A percentile compares a stretch with the other conserved stretches of the same genome.
These are phyloP conservation scores for Acleris laterana DNA, from an alignment of 2,888 invertebrate species.

Conservation along the genomic window DNA sequence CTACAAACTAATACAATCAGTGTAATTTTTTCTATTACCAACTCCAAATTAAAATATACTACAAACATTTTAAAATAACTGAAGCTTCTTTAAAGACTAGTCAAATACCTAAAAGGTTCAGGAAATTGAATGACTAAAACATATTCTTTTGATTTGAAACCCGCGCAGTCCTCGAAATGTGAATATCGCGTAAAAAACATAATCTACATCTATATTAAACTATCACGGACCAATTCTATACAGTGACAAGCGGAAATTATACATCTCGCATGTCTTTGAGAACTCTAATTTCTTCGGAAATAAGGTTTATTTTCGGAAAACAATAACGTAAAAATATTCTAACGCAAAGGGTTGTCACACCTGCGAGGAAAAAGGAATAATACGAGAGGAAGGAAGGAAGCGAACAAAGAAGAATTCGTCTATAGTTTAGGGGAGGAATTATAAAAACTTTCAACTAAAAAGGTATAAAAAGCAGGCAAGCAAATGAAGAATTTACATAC, in stretches of 20 bases:
- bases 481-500: no score
- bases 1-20: no score
- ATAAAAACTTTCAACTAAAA: neutral
- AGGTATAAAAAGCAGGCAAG: no score
- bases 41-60: no score
- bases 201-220: constrained; percentile 53
- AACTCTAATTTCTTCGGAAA: neutral
- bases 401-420: constrained; percentile 28
- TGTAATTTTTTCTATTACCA: no score
- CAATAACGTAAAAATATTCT: constrained; percentile 36
- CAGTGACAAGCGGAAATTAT: constrained; percentile 63
- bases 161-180: neutral
- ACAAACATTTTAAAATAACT: no score
- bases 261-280: constrained; percentile 8
- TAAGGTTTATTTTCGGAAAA: constrained; percentile 12
- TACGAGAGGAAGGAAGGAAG: constrained; percentile 53
- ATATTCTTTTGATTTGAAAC: neutral
- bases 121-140: neutral
- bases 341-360: constrained; percentile 71
- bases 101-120: neutral
- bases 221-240: constrained; percentile 59
- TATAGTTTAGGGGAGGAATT: constrained; percentile 7
- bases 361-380: constrained; percentile 60
- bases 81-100: no score
- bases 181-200: constrained; percentile 36